Base-by-base conservation (phyloP, 2,113 vertebrate genomes). In the Corythornis cristatus region DNA sequence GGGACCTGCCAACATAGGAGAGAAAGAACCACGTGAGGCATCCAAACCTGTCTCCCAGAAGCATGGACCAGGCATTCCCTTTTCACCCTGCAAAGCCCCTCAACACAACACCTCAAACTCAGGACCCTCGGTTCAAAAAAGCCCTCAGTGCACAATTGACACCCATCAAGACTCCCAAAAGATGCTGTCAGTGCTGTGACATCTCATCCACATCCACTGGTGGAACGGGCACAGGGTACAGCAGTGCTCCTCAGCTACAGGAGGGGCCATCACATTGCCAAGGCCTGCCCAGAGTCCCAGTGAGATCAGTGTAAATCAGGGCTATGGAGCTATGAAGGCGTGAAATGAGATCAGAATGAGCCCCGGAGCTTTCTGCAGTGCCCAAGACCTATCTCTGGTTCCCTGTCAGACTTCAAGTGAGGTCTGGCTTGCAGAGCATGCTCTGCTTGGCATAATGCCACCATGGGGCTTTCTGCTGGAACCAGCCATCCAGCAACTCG, bases 401-500 rank as follows among this genome's bases (percentile, higher is more conserved):
- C 65, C 65, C 53, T 40, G 43, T 7, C 57, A 17, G 37, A 42
- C 76, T 71, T 35, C 45, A 17, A 57, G 80, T 1, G 43, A 71
- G 56, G 62, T 60, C 40, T 76, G 0, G 0, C 62, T 12, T 70
- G 66, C 70, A 65, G 84, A 31, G 15, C 0, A 0, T 6, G 40
- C 62, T 83, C 43, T 51, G 20, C 0, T 26, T 18, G 79, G 85
- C 90, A 35, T 6, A 2, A 20, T 5, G 83, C 86, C 95, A 51
- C 48, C 18, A 0, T 15, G 3, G 10, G 64, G 43, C 82, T 46
- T 87, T 67, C 73, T 68, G 48, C 72, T 35, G 57, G 56, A 23
- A 83, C 46, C 80, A 80, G 65, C 88, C 76, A 75, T 22, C 60
- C 88, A 13, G 15, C 16, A 95, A 68, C 73, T 83, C 83, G 33